Evolutionary conservation across 2,113 vertebrate genomes (phyloP), one percentile per base, ranked within the genome.

Genomic region (Ptyas mucosa): DNA sequence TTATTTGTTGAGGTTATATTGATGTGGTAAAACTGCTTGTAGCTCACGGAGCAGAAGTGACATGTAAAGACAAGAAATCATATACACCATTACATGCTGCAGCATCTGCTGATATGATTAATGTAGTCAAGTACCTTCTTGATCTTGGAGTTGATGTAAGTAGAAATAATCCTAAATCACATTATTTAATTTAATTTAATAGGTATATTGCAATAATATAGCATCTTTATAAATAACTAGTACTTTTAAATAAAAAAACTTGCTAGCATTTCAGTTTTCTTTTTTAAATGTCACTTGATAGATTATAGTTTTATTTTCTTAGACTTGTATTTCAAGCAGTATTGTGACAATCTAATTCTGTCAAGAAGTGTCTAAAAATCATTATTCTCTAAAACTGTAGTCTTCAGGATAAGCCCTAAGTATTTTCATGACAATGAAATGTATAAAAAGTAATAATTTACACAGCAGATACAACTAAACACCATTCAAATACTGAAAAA

Each of bases 81-180:
- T 99, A 99, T 51, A 99, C 99, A 69, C 99, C 99, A 53, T 98
- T 99, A 88, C 99, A 99, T 92, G 98, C 99, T 92, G 99, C 99
- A 93, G 98, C 99, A 89, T 99, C 99, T 94, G 99, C 98, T 97
- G 99, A 99, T 64, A 99, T 99, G 99, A 99, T 99, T 96, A 98
- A 98, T 46, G 98, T 99, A 91, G 99, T 99, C 93, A 99, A 99
- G 94, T 99, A 99, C 96, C 98, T 99, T 97, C 98, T 99, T 95
- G 98, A 99, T 96, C 97, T 99, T 96, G 99, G 99, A 94, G 98
- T 99, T 96, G 99, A 99, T 98, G 99, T 99, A 97, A 98, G 98
- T 98, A 95, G 90, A 89, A 20, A 92, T 94, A 85, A 90, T 1
- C 46, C 20, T 85, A 43, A 88, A 53, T 88, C 58, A 29, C 5